These are phyloP conservation scores for Augochlorella aurata DNA, from an alignment of 2,888 invertebrate species.

Conservation along the genomic window DNA sequence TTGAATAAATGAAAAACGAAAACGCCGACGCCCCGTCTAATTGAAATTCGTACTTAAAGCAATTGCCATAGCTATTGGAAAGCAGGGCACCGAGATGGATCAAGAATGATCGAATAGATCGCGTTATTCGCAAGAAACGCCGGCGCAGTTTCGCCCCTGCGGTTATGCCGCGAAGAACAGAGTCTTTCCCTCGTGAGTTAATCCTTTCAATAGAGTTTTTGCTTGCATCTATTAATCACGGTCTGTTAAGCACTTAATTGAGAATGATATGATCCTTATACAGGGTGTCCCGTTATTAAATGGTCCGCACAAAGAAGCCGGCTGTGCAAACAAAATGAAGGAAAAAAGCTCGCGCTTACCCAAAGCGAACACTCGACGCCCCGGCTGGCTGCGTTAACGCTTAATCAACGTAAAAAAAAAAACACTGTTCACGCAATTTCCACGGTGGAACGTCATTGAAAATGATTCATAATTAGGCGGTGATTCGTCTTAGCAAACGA, in stretches of 20 bases:
- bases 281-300: constrained; percentile 1
- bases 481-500: not conserved
- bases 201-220: constrained; percentile 17
- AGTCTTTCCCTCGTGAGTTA: not conserved
- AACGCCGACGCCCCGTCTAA: too few species aligned
- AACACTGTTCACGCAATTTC: not conserved
- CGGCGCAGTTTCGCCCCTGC: not conserved
- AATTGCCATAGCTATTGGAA: not conserved
- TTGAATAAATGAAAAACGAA: too few species aligned
- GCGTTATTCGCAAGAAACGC: not conserved
- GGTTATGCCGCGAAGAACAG: not conserved
- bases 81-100: not conserved
- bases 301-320: not conserved
- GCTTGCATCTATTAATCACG: constrained; percentile 1
- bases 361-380: not conserved
- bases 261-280: constrained; percentile 1
- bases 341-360: not conserved
- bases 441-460: not conserved
- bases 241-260: constrained; percentile 6
- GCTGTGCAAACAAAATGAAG: not conserved
- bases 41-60: not conserved
- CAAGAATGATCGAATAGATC: not conserved
- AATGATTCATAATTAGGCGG: not conserved
- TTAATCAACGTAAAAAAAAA: not conserved
- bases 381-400: not conserved